Evolutionary conservation across 2,888 invertebrate genomes (phyloP), one percentile per base, ranked within the genome.

Genomic region (Dolichomitus sp.): DNA sequence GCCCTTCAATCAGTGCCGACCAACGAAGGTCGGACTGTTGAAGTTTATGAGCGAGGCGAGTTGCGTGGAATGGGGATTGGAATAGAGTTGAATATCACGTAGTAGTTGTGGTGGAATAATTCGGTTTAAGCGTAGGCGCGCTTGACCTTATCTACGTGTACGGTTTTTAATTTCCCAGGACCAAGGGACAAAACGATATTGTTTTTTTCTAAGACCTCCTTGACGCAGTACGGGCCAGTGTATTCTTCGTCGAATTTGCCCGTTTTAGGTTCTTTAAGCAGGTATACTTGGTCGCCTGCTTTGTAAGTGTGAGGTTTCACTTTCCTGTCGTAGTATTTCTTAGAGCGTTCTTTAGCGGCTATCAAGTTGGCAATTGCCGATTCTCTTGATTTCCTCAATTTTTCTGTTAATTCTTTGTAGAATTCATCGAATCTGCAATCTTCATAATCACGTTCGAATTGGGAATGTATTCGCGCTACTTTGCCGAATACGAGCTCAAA

Each of bases 271-370:
- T 52, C 52, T 52, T 52, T 52, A 3, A 52, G 23, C 2, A 52
- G 11, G 12, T 52, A 52, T 23, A 19, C 52, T 27, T 23, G 7
- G 52, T 52, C 23, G 6, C 57, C 57, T 12, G 0, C 12, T 30
- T 33, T 9, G n/a, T 59, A 59, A 1, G 30, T 4, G 33, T 59
- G 57, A 11, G 9, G 4, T n/a, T 33, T 27, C 4, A 59, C 57
- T 0, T 23, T 2, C 19, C 61, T 23, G 14, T 85, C 83, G 19
- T 81, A 85, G 6, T 83, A 82, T 4, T 30, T 42, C 57, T 82
- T 78, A 0, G 78, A 78, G 33, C 33, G 54, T 4, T 42, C 19
- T 54, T 84, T 85, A 2, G 81, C 73, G 11, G 23, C 12, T 2
- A 65, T 30, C 9, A 75, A 45, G 27, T 84, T 80, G 7, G 70